Evolutionary conservation across 2,888 invertebrate genomes (phyloP).

Genomic region (Disparrhopalites patrizii): DNA sequence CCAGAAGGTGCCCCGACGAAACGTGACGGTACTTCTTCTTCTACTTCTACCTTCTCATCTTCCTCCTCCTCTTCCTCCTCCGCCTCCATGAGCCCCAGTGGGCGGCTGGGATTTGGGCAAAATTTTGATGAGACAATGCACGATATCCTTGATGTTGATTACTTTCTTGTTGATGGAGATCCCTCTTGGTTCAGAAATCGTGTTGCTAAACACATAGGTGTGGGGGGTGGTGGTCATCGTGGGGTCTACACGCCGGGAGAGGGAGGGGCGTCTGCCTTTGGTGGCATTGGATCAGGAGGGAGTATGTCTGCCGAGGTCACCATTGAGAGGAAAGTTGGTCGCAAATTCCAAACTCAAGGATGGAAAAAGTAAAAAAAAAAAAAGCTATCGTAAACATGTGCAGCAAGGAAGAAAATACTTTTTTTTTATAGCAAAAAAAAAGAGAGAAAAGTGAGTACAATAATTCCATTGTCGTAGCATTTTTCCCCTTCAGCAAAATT

Average conservation of each 20-base stretch:
- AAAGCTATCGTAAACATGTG: too few relatives aligned
- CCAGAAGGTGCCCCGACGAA: not conserved
- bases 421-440: too few relatives aligned
- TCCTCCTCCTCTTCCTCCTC: not conserved
- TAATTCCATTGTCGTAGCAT: too few relatives aligned
- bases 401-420: too few relatives aligned
- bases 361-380: slow-evolving; percentile 29
- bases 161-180: slow-evolving; percentile 17
- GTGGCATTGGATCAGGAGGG: not conserved
- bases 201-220: not conserved
- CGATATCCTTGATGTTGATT: slow-evolving; percentile 6
- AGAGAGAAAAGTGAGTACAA: too few relatives aligned
- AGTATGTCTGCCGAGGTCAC: slow-evolving; percentile 22
- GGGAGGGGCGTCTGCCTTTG: not conserved
- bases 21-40: not conserved
- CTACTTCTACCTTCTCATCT: too few relatives aligned
- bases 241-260: not conserved
- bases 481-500: too few relatives aligned
- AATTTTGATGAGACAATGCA: not conserved
- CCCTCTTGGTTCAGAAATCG: slow-evolving; percentile 16
- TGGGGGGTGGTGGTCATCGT: not conserved
- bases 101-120: not conserved
- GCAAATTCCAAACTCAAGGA: slow-evolving; percentile 33
- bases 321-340: slow-evolving; percentile 28
- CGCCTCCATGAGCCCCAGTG: not conserved